Conservation (phyloP, 2,888 invertebrate genomes). For the Saturnia japonica region DNA sequence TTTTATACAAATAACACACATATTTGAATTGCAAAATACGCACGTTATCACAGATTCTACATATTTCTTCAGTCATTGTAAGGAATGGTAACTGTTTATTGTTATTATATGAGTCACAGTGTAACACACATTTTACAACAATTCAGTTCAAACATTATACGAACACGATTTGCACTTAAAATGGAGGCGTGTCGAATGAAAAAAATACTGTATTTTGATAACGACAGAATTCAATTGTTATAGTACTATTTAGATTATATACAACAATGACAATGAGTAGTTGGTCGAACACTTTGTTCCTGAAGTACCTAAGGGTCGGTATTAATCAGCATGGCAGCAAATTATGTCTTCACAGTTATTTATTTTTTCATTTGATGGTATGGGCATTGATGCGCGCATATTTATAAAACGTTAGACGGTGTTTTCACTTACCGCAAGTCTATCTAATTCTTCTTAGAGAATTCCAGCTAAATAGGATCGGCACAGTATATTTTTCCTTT, state of each 20-base stretch:
- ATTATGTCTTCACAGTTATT: too few species aligned
- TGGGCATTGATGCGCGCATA: neutral
- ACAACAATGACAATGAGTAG: neutral
- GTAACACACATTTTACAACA: neutral
- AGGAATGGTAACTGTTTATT: constrained; percentile 2
- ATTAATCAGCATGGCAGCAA: neutral
- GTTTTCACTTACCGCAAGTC: too few species aligned
- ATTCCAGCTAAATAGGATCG: too few species aligned
- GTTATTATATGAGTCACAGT: constrained; percentile 4
- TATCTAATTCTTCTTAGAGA: too few species aligned
- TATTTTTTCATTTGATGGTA: neutral
- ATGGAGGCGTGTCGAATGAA: neutral
- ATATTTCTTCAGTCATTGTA: constrained; percentile 8
- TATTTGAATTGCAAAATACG: neutral
- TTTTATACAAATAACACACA: constrained; percentile 1
- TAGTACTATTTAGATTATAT: neutral
- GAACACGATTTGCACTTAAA: neutral
- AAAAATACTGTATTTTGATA: neutral
- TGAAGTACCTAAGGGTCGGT: too few species aligned
- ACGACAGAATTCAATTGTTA: neutral
- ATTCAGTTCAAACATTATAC: neutral
- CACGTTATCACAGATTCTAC: neutral
- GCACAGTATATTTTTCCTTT: too few species aligned
- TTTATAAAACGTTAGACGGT: too few species aligned
- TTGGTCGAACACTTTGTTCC: neutral